Base-by-base conservation (phyloP, 2,888 invertebrate species). In the Pimpla rufipes region DNA sequence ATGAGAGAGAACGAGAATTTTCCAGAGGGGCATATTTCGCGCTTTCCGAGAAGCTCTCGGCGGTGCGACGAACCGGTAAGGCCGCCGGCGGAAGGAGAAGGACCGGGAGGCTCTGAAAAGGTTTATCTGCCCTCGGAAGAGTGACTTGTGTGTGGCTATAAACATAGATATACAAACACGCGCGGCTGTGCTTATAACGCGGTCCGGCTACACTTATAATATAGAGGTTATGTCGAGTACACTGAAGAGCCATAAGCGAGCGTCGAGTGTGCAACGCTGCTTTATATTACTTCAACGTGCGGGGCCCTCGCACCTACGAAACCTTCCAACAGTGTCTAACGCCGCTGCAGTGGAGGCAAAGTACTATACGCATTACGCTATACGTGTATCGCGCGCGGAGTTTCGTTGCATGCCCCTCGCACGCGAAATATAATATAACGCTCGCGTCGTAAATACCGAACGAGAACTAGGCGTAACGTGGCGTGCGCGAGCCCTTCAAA, bases 221-320 rank as follows among this genome's bases (percentile, higher is more conserved):
- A n/a, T 21, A 52, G 21, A 52, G 52, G 4, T 21, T 21, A 21
- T 21, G 16, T 7, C 10, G 21, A 52, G 52, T 45, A 52, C 16
- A 52, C 52, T 6, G 16, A 52, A 52, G 52, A 21, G 52, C 52
- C 52, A 52, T 21, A 21, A 21, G 52, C 21, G 18, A 7, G 18
- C 18, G 16, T 10, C 18, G 59, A 59, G 37, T 59, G n/a, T 59
- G 59, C 59, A 37, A 11, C 13, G 16, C 35, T 37, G 59, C 59
- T 59, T 59, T 59, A 59, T 59, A 59, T 59, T 59, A 37, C 59
- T 59, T 59, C 35, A 59, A 37, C n/a, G 37, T 37, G 13, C n/a
- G 59, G n/a, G 21, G 8, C 55, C 21, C 37, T 35, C 37, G 11
- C 37, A 29, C 59, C 35, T n/a, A 13, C 29, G 6, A 2, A 29